Evolutionary conservation across 2,113 vertebrate species (phyloP).

Genomic region (Mesocricetus auratus): DNA sequence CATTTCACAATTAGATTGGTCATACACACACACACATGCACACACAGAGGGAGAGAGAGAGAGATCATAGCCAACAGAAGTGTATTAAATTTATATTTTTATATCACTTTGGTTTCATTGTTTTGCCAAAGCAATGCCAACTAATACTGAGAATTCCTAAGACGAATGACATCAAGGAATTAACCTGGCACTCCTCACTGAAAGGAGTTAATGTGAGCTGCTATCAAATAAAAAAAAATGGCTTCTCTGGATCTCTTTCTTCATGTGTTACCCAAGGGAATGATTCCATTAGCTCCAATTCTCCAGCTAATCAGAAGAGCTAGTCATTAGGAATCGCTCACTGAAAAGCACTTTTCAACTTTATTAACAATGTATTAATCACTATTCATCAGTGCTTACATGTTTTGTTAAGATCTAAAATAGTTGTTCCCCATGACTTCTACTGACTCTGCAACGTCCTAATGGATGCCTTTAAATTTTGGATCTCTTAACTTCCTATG

Average conservation of each 20-base stretch:
- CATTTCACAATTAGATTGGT: neutral
- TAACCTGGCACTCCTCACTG: neutral
- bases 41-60: too few relatives aligned
- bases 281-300: neutral
- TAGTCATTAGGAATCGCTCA: neutral
- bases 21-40: neutral
- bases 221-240: neutral
- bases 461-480: neutral
- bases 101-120: neutral
- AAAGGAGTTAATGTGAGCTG: neutral
- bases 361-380: neutral
- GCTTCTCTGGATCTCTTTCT: neutral
- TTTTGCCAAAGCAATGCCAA: neutral
- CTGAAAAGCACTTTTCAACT: neutral
- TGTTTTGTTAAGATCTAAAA: neutral
- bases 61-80: neutral
- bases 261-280: neutral
- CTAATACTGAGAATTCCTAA: constrained; percentile 2
- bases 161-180: neutral
- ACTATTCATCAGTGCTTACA: neutral
- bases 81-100: neutral
- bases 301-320: neutral
- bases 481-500: neutral
- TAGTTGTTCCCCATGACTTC: neutral
- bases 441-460: neutral